Conservation (phyloP, 2,888 invertebrate genomes). For the Danaus chrysippus region DNA sequence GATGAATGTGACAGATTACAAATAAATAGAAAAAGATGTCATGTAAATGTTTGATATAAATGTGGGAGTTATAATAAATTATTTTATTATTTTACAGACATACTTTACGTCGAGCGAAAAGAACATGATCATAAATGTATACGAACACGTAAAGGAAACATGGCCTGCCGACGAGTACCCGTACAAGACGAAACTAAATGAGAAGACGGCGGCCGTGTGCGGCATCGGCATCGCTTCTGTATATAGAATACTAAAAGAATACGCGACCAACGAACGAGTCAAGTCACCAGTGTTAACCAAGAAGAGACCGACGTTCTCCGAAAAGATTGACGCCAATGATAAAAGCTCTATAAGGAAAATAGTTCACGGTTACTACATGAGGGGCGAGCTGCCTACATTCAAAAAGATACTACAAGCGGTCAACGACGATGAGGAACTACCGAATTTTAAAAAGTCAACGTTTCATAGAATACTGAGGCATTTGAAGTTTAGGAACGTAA, state of each 20-base stretch:
- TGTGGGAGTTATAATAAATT: too few species aligned
- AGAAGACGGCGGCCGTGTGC: conserved; percentile 18
- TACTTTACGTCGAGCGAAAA: conserved; percentile 17
- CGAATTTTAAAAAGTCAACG: conserved; percentile 14
- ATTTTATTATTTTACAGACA: neutral
- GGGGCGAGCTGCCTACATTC: conserved; percentile 19
- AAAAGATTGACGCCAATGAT: conserved; percentile 15
- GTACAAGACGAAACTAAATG: conserved; percentile 18
- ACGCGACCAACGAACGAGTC: conserved; percentile 16
- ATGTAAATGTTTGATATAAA: too few species aligned
- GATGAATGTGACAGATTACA: neutral
- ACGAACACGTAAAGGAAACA: conserved; percentile 20
- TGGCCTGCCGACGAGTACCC: conserved; percentile 26
- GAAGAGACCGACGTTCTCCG: conserved; percentile 10
- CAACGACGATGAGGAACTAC: conserved; percentile 17
- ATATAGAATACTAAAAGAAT: conserved; percentile 20
- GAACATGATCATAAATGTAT: conserved; percentile 13
- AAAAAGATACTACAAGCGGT: conserved; percentile 20
- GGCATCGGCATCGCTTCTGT: conserved; percentile 21
- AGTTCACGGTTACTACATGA: conserved; percentile 1
- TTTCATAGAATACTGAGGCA: neutral
- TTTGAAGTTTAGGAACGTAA: too few species aligned
- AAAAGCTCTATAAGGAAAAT: conserved; percentile 16
- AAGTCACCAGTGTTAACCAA: conserved; percentile 12
- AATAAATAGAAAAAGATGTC: neutral